Evolutionary conservation across 2,113 vertebrate species (phyloP), one percentile per base, ranked within the genome.

Genomic region (Vicugna pacos): DNA sequence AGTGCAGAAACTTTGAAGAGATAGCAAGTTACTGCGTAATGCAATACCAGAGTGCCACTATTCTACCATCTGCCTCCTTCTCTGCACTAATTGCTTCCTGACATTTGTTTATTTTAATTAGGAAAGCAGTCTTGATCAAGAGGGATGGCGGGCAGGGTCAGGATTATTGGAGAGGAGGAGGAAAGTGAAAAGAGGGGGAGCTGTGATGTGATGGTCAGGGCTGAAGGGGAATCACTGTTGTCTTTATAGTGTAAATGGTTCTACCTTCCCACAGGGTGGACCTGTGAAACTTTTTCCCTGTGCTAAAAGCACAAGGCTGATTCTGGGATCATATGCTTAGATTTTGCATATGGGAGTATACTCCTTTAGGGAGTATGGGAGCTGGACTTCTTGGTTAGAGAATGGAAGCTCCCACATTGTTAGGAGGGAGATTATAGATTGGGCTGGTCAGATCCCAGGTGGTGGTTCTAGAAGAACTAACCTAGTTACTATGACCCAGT

Each of bases 41-140:
- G 97, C 96, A 98, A 96, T 98, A 98, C 98, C 60, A 8, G 98
- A 98, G 98, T 98, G 98, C 96, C 98, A 96, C 98, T 96, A 98
- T 98, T 98, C 98, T 65, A 96, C 98, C 98, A 98, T 99, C 98
- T 99, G 98, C 98, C 98, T 98, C 97, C 94, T 93, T 98, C 97
- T 98, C 91, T 97, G 97, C 0, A 93, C 98, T 98, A 98, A 99
- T 98, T 99, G 98, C 98, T 98, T 99, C 98, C 98, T 98, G 97
- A 97, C 98, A 98, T 98, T 99, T 99, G 98, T 99, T 99, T 98
- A 98, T 98, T 99, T 98, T 98, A 99, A 99, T 99, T 98, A 98
- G 98, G 96, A 98, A 96, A 98, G 93, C 97, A 97, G 96, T 95
- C 98, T 98, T 98, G 98, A 98, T 99, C 98, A 98, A 98, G 97